Percentiles rank a stretch among this genome's conserved stretches.
Evolutionary conservation across 1,140 invertebrate genomes (phyloP).

Genomic region (Sycophaga agraensis): DNA sequence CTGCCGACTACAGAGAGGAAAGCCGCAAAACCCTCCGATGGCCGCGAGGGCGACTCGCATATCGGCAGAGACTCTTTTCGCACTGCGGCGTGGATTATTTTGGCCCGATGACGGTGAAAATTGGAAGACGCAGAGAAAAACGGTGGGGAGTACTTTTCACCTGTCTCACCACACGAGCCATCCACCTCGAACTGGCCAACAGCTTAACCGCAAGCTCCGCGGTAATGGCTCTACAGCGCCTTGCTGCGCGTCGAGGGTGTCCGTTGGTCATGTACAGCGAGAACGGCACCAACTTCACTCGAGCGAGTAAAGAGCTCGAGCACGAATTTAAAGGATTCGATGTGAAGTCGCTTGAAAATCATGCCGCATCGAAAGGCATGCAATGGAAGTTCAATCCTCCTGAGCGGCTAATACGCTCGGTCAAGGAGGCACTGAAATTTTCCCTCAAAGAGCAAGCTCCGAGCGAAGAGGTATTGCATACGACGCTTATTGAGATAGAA

Average conservation of each 20-base stretch:
- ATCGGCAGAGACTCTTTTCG: slow-evolving; percentile 33
- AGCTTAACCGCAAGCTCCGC: slow-evolving; percentile 19
- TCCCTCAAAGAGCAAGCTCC: background rate
- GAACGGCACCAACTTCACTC: slow-evolving; percentile 41
- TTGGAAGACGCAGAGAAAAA: slow-evolving; percentile 36
- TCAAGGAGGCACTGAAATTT: background rate
- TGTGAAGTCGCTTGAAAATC: background rate
- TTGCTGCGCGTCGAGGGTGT: slow-evolving; percentile 33
- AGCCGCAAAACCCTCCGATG: slow-evolving; percentile 28
- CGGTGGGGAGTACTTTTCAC: slow-evolving; percentile 43
- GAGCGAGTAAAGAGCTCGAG: slow-evolving; percentile 35
- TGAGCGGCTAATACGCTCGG: background rate
- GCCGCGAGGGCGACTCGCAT: slow-evolving; percentile 31
- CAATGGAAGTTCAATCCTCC: background rate
- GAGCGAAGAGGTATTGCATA: slow-evolving; percentile 1
- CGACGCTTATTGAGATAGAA: background rate
- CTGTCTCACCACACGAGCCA: slow-evolving; percentile 32
- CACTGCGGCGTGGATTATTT: slow-evolving; percentile 39
- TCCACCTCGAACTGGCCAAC: slow-evolving; percentile 31
- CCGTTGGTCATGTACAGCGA: slow-evolving; percentile 32
- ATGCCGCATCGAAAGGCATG: background rate
- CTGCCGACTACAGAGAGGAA: background rate
- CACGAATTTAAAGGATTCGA: slow-evolving; percentile 3
- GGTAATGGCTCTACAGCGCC: slow-evolving; percentile 41
- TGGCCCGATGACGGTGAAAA: slow-evolving; percentile 36